These are phyloP conservation scores for Lithophane semibrunnea DNA, from an alignment of 2,888 invertebrate species.

Conservation along the genomic window DNA sequence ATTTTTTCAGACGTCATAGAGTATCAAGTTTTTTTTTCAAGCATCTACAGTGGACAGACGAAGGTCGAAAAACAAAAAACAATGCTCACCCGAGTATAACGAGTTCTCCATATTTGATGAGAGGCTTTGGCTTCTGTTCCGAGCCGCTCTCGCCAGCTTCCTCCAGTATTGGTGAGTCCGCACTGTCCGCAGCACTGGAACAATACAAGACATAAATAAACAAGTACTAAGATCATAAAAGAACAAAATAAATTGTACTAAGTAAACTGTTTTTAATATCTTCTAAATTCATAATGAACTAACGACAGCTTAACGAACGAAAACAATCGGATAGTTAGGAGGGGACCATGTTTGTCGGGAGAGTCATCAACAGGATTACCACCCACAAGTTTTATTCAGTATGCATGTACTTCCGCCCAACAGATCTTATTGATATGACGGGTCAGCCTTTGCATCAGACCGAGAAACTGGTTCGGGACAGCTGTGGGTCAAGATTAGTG, in stretches of 20 bases:
- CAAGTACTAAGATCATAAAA: slow-evolving; percentile 4
- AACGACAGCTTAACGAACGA: slow-evolving; percentile 29
- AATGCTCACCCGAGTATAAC: slow-evolving; percentile 96
- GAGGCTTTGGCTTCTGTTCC: slow-evolving; percentile 94
- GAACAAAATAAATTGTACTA: slow-evolving; percentile 39
- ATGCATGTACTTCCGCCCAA: slow-evolving; percentile 75
- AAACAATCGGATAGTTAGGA: slow-evolving; percentile 40
- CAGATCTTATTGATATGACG: slow-evolving; percentile 75
- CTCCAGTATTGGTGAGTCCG: slow-evolving; percentile 94
- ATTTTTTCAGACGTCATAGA: background rate
- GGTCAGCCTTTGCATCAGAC: slow-evolving; percentile 72
- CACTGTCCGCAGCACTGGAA: slow-evolving; percentile 90
- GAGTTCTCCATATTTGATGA: slow-evolving; percentile 97
- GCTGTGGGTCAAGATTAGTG: slow-evolving; percentile 89
- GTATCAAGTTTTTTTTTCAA: slow-evolving; percentile 9
- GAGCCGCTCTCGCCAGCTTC: slow-evolving; percentile 94
- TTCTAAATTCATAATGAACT: slow-evolving; percentile 17
- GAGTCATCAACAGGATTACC: slow-evolving; percentile 63
- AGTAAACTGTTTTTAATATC: background rate
- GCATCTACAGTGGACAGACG: background rate
- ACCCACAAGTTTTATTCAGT: slow-evolving; percentile 70
- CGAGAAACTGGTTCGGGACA: slow-evolving; percentile 80
- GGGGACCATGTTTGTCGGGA: slow-evolving; percentile 43
- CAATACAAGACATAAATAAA: slow-evolving; percentile 63
- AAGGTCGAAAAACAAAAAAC: slow-evolving; percentile 33